phyloP scores from a whole-genome alignment of 2,113 vertebrate species.

The Corvus moneduloides region DNA sequence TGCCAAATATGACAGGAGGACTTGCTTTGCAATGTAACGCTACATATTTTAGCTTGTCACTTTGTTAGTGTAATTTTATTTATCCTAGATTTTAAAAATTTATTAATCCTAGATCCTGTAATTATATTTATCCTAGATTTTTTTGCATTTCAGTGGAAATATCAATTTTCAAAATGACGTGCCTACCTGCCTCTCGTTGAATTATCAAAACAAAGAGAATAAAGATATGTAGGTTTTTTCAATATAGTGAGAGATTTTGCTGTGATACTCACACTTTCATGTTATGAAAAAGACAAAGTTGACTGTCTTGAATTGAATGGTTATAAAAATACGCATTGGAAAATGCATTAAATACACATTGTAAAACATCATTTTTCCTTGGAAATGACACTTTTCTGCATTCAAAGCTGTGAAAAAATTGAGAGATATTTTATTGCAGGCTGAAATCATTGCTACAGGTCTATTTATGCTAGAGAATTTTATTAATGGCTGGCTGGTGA shows the following conservation, averaged over 20 bases:
- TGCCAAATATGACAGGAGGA: slow-evolving; percentile 22
- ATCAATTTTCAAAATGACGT: neutral
- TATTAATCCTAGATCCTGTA: no score
- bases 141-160: slow-evolving; percentile 5
- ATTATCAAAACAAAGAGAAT: neutral
- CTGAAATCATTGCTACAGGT: neutral
- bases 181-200: neutral
- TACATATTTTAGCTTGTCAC: slow-evolving; percentile 44
- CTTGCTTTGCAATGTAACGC: neutral
- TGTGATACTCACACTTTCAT: neutral
- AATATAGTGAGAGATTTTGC: neutral
- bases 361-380: neutral
- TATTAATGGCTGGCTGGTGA: neutral
- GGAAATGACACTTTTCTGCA: neutral
- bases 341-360: neutral
- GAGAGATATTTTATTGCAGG: neutral
- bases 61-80: neutral
- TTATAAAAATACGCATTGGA: neutral
- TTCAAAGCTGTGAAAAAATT: neutral
- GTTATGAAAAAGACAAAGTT: neutral
- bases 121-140: neutral
- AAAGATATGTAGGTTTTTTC: neutral
- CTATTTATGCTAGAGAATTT: neutral
- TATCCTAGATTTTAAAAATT: no score
- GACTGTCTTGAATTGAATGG: neutral